phyloP scores from a whole-genome alignment of 2,797 vertebrate species.

The Argya squamiceps region DNA sequence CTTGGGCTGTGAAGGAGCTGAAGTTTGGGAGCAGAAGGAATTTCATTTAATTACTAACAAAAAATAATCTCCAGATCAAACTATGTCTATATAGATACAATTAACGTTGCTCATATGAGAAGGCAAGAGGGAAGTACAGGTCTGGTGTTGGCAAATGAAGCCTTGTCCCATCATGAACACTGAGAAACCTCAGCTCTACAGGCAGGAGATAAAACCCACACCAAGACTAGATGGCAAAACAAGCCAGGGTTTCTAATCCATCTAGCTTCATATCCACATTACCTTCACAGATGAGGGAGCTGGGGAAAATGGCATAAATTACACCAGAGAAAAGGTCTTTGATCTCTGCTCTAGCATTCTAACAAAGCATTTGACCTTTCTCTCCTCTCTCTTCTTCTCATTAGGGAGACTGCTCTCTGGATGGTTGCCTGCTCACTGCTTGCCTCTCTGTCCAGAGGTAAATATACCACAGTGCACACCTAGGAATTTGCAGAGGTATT shows the following conservation, averaged over 20 bases:
- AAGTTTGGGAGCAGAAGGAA: not conserved
- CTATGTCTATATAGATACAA: accelerated
- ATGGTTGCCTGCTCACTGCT: slow-evolving; percentile 14
- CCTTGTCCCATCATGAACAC: accelerated
- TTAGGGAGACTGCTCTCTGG: slow-evolving; percentile 33
- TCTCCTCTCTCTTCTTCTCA: slow-evolving; percentile 11
- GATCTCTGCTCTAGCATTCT: not conserved
- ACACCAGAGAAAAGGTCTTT: not conserved
- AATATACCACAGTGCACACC: not conserved
- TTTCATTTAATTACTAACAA: not conserved
- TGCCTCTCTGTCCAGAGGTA: slow-evolving; percentile 43
- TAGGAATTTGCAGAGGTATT: not conserved
- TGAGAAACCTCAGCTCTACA: not conserved
- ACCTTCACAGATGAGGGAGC: not conserved
- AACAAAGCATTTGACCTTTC: not conserved
- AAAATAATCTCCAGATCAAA: not conserved
- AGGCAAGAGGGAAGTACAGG: not conserved
- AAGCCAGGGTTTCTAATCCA: not conserved
- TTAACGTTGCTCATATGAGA: not conserved
- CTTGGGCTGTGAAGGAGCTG: not conserved
- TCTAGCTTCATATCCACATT: not conserved
- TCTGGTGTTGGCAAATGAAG: not conserved
- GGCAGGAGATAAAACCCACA: not conserved
- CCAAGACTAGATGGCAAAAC: not conserved
- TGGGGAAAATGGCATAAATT: not conserved